These are phyloP conservation scores for Xanthorhoe spadicearia DNA, from an alignment of 2,888 invertebrate species.

Conservation along the genomic window DNA sequence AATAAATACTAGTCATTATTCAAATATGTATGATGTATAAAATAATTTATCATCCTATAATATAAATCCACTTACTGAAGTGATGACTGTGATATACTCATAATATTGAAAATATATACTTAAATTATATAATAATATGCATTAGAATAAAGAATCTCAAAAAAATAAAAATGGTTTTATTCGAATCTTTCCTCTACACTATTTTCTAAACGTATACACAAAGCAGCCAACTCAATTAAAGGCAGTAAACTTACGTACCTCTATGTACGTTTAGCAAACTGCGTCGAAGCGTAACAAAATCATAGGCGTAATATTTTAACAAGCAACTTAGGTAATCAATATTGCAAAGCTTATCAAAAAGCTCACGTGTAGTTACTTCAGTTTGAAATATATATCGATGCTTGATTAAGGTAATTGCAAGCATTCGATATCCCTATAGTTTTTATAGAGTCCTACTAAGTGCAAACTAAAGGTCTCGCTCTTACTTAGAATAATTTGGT, in stretches of 20 bases:
- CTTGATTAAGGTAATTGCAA: too few relatives aligned
- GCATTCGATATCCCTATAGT: too few relatives aligned
- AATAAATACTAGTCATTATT: conserved; percentile 43
- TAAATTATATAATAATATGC: conserved; percentile 65
- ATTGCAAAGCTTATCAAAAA: neutral
- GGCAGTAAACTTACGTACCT: neutral
- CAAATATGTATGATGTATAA: conserved; percentile 43
- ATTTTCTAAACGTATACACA: neutral
- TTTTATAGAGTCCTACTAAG: too few relatives aligned
- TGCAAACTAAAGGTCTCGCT: too few relatives aligned
- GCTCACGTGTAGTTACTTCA: too few relatives aligned
- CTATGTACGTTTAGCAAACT: neutral
- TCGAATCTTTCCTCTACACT: conserved; percentile 9
- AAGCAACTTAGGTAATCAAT: neutral
- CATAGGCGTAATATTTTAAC: conserved; percentile 1
- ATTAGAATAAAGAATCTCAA: conserved; percentile 63
- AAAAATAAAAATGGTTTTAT: conserved; percentile 48
- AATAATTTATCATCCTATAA: conserved; percentile 52
- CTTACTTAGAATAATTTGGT: too few relatives aligned
- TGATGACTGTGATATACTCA: conserved; percentile 84
- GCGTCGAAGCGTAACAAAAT: neutral
- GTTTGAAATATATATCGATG: too few relatives aligned
- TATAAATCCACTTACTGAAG: conserved; percentile 80
- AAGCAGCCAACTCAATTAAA: neutral
- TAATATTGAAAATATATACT: conserved; percentile 63